Percentiles rank a stretch among this genome's conserved stretches.
phyloP scores from a whole-genome alignment of 2,888 invertebrate genomes.

The Sinodicranocentrus sp. region DNA sequence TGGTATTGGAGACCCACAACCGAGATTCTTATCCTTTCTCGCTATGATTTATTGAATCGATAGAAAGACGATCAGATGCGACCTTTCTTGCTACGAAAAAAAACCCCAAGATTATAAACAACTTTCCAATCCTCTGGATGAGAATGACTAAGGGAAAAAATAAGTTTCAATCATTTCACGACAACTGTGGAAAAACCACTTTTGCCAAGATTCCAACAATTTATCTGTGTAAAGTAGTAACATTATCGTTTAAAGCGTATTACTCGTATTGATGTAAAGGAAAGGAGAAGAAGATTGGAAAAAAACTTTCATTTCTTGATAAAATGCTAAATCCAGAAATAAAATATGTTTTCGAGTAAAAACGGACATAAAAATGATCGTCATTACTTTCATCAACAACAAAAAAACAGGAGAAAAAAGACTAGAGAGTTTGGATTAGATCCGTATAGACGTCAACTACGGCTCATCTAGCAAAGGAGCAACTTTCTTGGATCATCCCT shows the following conservation, averaged over 20 bases:
- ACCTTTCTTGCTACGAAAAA: slow-evolving; percentile 64
- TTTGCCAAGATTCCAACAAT: slow-evolving; percentile 51
- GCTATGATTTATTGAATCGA: slow-evolving; percentile 75
- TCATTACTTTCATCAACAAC: slow-evolving; percentile 56
- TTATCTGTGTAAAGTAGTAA: slow-evolving; percentile 40
- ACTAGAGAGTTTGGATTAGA: neutral
- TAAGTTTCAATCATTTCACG: slow-evolving; percentile 9
- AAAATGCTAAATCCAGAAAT: slow-evolving; percentile 44
- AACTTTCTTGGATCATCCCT: slow-evolving; percentile 62
- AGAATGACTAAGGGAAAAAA: neutral
- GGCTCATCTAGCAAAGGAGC: slow-evolving; percentile 49
- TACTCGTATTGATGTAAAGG: neutral
- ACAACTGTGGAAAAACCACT: slow-evolving; percentile 10
- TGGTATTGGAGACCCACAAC: neutral
- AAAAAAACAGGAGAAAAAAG: neutral
- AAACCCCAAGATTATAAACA: slow-evolving; percentile 53
- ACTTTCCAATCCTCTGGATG: slow-evolving; percentile 24
- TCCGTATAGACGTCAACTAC: slow-evolving; percentile 49
- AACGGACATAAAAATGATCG: slow-evolving; percentile 50
- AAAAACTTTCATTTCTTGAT: slow-evolving; percentile 22
- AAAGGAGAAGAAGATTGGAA: neutral
- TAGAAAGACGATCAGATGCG: slow-evolving; percentile 74
- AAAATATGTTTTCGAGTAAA: neutral
- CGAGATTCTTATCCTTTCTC: slow-evolving; percentile 10
- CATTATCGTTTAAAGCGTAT: slow-evolving; percentile 9